Conservation (phyloP, 2,797 vertebrate genomes). For the Mus minutoides region DNA sequence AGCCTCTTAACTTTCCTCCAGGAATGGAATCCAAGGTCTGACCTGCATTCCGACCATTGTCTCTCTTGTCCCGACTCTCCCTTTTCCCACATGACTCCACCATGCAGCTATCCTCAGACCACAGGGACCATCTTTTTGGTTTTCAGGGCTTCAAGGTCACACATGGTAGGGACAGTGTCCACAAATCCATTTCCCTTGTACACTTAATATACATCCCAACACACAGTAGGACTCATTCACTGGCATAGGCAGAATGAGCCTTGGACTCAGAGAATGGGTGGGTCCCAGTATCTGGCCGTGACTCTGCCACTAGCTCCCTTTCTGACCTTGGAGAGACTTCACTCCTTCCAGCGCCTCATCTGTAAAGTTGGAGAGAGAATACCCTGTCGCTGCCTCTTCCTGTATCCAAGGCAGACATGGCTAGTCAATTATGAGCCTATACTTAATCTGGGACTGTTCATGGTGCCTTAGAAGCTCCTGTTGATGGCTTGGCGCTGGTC, state of each 20-base stretch:
- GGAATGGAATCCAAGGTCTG: neutral
- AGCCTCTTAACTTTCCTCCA: neutral
- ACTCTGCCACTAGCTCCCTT: neutral
- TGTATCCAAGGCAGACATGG: constrained; percentile 20
- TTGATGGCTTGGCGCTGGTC: neutral
- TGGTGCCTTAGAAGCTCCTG: neutral
- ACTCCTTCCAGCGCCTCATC: neutral
- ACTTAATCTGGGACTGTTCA: neutral
- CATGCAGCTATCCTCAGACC: neutral
- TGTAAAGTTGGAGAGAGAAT: neutral
- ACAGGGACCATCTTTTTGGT: neutral
- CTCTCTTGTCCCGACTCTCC: neutral
- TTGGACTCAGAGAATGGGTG: neutral
- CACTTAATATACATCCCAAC: neutral
- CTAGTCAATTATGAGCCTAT: neutral
- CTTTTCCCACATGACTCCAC: neutral
- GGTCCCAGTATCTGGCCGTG: neutral
- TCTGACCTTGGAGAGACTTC: neutral
- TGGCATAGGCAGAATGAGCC: neutral
- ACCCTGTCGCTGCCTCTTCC: neutral
- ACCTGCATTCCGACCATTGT: neutral
- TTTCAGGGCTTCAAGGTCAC: neutral
- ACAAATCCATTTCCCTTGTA: neutral
- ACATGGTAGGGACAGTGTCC: neutral
- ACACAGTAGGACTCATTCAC: neutral